Percentiles rank a stretch among this genome's conserved stretches.
Conservation (phyloP, 2,797 vertebrate genomes). For the Pangasius djambal region DNA sequence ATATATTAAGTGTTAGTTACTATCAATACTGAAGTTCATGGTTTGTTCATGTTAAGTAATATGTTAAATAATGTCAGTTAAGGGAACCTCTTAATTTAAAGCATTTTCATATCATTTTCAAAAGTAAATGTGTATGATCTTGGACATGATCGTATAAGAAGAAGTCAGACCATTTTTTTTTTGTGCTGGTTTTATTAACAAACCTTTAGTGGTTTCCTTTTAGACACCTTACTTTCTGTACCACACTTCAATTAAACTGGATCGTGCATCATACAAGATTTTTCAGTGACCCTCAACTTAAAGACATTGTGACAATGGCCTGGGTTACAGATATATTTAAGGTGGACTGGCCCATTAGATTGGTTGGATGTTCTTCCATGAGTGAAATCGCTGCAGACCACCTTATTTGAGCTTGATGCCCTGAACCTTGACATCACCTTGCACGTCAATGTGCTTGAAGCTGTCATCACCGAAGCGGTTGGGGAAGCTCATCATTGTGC, state of each 20-base stretch:
- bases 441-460: constrained; percentile 68
- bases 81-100: no score
- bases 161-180: neutral
- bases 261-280: neutral
- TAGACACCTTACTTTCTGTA: neutral
- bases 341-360: neutral
- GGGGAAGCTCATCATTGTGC: constrained; percentile 71
- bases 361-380: constrained; percentile 12
- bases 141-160: neutral
- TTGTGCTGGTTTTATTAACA: constrained; percentile 50
- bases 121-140: neutral
- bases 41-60: neutral
- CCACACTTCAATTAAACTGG: neutral
- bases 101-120: neutral
- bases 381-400: neutral
- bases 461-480: constrained; percentile 76
- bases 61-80: neutral
- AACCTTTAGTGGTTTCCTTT: neutral
- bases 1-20: neutral
- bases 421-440: constrained; percentile 63
- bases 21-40: neutral
- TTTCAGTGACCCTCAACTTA: neutral
- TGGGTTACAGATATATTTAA: neutral
- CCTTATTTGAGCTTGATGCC: constrained; percentile 72
- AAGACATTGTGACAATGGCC: neutral